These are phyloP conservation scores for Epinephelus awoara DNA, from an alignment of 2,797 vertebrate species.

Conservation along the genomic window DNA sequence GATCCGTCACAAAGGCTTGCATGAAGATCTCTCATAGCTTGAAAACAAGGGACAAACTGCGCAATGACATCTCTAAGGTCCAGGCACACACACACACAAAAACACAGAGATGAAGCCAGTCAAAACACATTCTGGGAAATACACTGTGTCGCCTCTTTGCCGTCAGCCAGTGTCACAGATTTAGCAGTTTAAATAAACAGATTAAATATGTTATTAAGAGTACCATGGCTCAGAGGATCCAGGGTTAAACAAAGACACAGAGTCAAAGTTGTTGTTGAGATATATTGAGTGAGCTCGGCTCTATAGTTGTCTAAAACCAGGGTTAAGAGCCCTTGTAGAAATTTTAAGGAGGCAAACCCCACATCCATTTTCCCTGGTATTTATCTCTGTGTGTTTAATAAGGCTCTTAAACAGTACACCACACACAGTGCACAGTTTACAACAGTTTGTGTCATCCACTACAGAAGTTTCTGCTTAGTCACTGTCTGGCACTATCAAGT, in stretches of 20 bases:
- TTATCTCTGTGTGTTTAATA: conserved; percentile 33
- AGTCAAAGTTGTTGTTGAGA: neutral
- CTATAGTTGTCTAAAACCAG: neutral
- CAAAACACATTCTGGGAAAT: conserved; percentile 11
- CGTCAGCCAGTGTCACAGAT: neutral
- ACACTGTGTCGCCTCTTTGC: neutral
- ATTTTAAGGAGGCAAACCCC: neutral
- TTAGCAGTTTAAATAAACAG: conserved; percentile 14
- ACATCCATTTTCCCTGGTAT: conserved; percentile 1
- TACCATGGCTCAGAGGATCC: neutral
- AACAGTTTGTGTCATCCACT: conserved; percentile 15
- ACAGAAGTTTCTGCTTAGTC: neutral
- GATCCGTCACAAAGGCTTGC: conserved; percentile 87
- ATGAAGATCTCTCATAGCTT: conserved; percentile 86
- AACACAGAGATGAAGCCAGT: conserved; percentile 3
- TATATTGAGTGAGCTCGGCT: conserved; percentile 3
- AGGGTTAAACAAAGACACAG: neutral
- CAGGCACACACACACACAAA: neutral
- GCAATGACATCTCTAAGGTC: conserved; percentile 84
- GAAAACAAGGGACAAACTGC: conserved; percentile 84
- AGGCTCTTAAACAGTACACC: neutral
- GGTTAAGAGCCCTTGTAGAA: conserved; percentile 5
- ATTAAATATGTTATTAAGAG: neutral
- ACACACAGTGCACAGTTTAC: conserved; percentile 10
- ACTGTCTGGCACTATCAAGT: neutral